phyloP scores from a whole-genome alignment of 2,888 invertebrate genomes.

The Pristionchus mayeri region DNA sequence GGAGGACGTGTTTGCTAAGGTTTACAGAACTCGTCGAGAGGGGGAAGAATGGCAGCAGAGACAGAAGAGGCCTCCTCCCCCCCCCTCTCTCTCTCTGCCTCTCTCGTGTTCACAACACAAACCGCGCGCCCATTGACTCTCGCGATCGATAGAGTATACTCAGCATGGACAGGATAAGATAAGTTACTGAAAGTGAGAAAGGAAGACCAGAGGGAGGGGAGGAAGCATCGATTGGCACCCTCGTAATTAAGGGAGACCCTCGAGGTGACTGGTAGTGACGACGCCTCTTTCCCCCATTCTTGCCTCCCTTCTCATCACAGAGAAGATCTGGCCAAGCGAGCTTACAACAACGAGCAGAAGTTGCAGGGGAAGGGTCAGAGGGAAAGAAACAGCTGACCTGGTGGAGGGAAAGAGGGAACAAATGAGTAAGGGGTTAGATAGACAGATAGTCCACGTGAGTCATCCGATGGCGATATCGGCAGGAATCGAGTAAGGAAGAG shows the following conservation, averaged over 20 bases:
- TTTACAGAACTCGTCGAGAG: background rate
- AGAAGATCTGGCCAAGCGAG: constrained; percentile 8
- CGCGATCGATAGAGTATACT: constrained; percentile 12
- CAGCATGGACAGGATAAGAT: background rate
- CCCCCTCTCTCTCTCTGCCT: background rate
- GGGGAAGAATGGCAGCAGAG: constrained; percentile 6
- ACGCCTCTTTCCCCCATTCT: background rate
- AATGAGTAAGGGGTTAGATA: constrained; percentile 28
- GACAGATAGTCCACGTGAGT: background rate
- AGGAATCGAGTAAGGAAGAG: background rate
- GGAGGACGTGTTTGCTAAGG: background rate
- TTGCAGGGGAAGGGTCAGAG: constrained; percentile 4
- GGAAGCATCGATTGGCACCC: background rate
- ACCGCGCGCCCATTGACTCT: constrained; percentile 9
- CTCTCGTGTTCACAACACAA: background rate
- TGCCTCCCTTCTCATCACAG: background rate
- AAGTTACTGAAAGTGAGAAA: background rate
- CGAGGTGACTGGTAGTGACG: constrained; percentile 38
- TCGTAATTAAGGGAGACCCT: constrained; percentile 21
- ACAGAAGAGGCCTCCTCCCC: constrained; percentile 30
- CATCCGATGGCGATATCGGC: background rate
- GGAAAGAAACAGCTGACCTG: constrained; percentile 33
- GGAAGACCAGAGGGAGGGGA: background rate
- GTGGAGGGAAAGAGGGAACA: background rate
- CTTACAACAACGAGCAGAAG: background rate